These are phyloP conservation scores for Euplexia lucipara DNA, from an alignment of 2,888 invertebrate species.

Conservation along the genomic window DNA sequence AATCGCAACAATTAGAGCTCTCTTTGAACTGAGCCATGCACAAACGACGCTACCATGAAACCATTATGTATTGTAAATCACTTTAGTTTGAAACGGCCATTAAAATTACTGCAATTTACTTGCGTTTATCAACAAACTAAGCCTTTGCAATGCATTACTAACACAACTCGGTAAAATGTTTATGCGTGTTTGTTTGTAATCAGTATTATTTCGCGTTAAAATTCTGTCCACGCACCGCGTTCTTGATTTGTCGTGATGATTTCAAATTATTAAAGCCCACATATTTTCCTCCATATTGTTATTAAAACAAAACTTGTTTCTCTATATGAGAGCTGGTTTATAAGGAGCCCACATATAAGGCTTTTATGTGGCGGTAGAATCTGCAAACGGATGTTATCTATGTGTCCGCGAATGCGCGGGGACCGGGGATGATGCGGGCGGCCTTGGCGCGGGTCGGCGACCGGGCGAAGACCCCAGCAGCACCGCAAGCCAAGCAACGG, in stretches of 20 bases:
- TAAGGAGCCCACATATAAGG: slow-evolving; percentile 62
- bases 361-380: slow-evolving; percentile 72
- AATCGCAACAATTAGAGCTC: slow-evolving; percentile 67
- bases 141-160: slow-evolving; percentile 22
- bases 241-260: slow-evolving; percentile 42
- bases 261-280: slow-evolving; percentile 34
- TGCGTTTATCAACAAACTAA: slow-evolving; percentile 49
- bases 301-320: slow-evolving; percentile 60
- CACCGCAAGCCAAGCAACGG: slow-evolving; percentile 89
- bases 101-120: slow-evolving; percentile 55
- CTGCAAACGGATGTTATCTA: slow-evolving; percentile 83
- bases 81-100: slow-evolving; percentile 36
- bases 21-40: slow-evolving; percentile 55
- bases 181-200: slow-evolving; percentile 25
- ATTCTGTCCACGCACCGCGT: slow-evolving; percentile 34
- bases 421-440: slow-evolving; percentile 90
- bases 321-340: slow-evolving; percentile 44
- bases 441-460: slow-evolving; percentile 90
- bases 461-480: slow-evolving; percentile 90
- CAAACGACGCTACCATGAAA: slow-evolving; percentile 53
- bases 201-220: slow-evolving; percentile 32
- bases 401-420: slow-evolving; percentile 81
- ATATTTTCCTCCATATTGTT: slow-evolving; percentile 48
- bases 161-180: slow-evolving; percentile 10
- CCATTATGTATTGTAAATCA: slow-evolving; percentile 55